Percentiles rank a stretch among this genome's conserved stretches.
Evolutionary conservation across 2,888 invertebrate species (phyloP).

Genomic region (Lasioglossum morio): DNA sequence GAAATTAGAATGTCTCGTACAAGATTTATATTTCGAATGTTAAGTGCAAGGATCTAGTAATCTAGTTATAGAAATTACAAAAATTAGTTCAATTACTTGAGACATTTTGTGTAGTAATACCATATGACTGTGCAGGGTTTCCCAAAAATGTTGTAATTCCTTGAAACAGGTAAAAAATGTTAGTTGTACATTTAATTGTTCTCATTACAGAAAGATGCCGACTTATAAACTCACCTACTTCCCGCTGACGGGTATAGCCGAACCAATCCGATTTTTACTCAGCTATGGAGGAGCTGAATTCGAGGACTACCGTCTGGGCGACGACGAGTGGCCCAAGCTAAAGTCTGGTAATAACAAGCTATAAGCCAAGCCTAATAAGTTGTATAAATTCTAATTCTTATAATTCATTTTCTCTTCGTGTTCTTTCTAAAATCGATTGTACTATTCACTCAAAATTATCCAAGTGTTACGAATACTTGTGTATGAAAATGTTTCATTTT

Average conservation of each 20-base stretch:
- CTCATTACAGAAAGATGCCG: conserved; percentile 60
- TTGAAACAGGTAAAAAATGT: not conserved
- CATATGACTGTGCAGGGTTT: too few relatives aligned
- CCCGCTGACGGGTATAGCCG: conserved; percentile 81
- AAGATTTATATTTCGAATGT: not conserved
- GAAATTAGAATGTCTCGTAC: not conserved
- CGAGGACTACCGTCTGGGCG: conserved; percentile 81
- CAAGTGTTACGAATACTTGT: not conserved
- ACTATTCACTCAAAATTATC: not conserved
- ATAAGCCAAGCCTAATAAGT: not conserved
- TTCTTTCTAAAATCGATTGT: not conserved
- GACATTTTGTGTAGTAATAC: not conserved
- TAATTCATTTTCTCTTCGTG: not conserved
- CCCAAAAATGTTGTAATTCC: too few relatives aligned
- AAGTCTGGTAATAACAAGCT: conserved; percentile 75
- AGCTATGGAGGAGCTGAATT: conserved; percentile 82
- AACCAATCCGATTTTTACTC: conserved; percentile 84
- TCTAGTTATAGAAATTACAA: not conserved
- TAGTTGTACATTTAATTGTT: not conserved
- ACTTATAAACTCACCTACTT: conserved; percentile 84
- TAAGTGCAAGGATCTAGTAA: not conserved
- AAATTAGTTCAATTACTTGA: not conserved
- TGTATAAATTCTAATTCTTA: conserved; percentile 43
- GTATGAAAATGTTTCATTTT: not conserved
- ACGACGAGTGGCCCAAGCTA: conserved; percentile 78